Percentiles rank a stretch among this genome's conserved stretches.
phyloP scores from a whole-genome alignment of 2,888 invertebrate genomes.

The Ophraella communa region DNA sequence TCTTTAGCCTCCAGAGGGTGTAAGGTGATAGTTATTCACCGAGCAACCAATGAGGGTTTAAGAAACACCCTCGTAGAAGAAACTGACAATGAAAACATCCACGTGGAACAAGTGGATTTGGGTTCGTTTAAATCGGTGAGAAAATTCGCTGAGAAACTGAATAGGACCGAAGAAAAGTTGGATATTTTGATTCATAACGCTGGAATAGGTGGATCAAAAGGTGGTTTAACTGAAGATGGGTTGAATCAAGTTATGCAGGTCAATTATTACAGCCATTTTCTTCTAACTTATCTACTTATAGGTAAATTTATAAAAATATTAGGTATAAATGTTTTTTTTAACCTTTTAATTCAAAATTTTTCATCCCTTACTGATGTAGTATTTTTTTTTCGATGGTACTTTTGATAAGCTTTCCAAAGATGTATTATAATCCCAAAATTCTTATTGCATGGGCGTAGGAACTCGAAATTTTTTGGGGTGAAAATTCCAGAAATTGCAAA shows the following conservation, averaged over 20 bases:
- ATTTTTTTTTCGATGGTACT: no score
- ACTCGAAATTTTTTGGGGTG: no score
- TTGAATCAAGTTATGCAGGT: slow-evolving; percentile 69
- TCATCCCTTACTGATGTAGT: no score
- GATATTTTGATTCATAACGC: slow-evolving; percentile 73
- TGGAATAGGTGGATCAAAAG: slow-evolving; percentile 64
- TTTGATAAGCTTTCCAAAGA: no score
- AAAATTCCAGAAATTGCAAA: no score
- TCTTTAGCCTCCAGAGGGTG: slow-evolving; percentile 62
- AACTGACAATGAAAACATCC: slow-evolving; percentile 53
- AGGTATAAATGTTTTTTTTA: neutral
- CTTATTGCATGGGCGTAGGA: no score
- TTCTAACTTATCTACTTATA: slow-evolving; percentile 70
- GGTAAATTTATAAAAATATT: slow-evolving; percentile 51
- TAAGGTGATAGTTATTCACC: slow-evolving; percentile 63
- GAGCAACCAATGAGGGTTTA: slow-evolving; percentile 42
- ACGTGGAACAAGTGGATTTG: slow-evolving; percentile 61
- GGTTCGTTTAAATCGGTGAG: slow-evolving; percentile 64
- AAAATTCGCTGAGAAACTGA: slow-evolving; percentile 67
- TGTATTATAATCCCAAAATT: no score
- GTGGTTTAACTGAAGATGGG: slow-evolving; percentile 62
- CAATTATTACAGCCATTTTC: slow-evolving; percentile 74
- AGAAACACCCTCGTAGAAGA: slow-evolving; percentile 45
- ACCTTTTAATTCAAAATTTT: no score
- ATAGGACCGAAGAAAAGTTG: slow-evolving; percentile 62